phyloP scores from a whole-genome alignment of 2,113 vertebrate species.

The Poecilia latipinna region DNA sequence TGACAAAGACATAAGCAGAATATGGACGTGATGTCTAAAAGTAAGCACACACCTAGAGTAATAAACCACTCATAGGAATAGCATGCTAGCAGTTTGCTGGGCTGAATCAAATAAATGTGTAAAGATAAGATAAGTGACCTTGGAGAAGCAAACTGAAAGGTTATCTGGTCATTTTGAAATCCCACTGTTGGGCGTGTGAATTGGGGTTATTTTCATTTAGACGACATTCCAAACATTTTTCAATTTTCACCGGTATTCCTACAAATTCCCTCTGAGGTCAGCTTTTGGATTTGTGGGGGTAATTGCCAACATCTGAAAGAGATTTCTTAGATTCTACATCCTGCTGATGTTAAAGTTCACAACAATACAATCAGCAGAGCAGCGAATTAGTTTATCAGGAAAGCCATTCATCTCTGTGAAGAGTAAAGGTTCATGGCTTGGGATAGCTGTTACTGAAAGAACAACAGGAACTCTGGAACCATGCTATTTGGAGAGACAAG shows the following conservation, averaged over 20 bases:
- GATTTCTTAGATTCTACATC: neutral
- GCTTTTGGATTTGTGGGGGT: neutral
- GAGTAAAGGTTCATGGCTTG: neutral
- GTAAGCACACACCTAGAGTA: neutral
- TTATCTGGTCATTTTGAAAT: neutral
- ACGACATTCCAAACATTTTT: neutral
- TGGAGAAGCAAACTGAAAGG: neutral
- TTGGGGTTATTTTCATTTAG: neutral
- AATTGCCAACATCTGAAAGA: neutral
- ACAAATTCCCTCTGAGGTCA: neutral
- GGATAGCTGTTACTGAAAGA: neutral
- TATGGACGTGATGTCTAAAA: neutral
- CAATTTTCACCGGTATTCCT: neutral
- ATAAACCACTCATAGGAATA: neutral
- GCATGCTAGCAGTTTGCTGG: neutral
- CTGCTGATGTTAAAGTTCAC: neutral
- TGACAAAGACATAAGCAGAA: neutral
- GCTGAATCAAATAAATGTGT: neutral
- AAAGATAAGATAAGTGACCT: neutral
- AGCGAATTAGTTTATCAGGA: neutral
- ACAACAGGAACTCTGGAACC: neutral
- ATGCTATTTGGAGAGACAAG: neutral
- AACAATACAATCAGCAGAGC: neutral
- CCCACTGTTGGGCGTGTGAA: neutral
- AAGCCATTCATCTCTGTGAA: neutral